These are phyloP conservation scores for Drymonia ruficornis DNA, from an alignment of 2,888 invertebrate genomes.

Conservation along the genomic window DNA sequence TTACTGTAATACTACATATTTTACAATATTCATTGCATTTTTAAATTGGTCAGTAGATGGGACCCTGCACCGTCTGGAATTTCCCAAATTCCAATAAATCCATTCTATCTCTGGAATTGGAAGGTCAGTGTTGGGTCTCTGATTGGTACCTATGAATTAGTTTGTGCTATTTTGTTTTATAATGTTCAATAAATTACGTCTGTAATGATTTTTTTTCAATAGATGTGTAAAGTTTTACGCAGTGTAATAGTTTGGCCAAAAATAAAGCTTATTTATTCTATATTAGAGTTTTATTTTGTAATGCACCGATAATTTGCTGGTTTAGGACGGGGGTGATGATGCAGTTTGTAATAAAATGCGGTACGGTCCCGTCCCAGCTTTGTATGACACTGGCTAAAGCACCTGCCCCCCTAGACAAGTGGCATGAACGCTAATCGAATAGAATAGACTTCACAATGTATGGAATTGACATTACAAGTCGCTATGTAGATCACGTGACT, in stretches of 20 bases:
- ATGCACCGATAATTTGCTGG: too few relatives aligned
- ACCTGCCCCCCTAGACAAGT: too few relatives aligned
- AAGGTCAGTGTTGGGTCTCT: slow-evolving; percentile 17
- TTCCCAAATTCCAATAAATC: slow-evolving; percentile 2
- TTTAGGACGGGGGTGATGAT: too few relatives aligned
- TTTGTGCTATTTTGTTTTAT: slow-evolving; percentile 35
- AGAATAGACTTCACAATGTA: too few relatives aligned
- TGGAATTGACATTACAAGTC: too few relatives aligned
- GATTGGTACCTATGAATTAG: slow-evolving; percentile 16
- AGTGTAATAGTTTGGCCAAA: slow-evolving; percentile 83
- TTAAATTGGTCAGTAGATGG: slow-evolving; percentile 19
- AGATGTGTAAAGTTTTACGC: slow-evolving; percentile 67
- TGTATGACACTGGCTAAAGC: too few relatives aligned
- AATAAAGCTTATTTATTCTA: slow-evolving; percentile 84
- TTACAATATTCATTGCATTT: slow-evolving; percentile 31
- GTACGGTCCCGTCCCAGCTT: too few relatives aligned
- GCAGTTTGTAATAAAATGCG: too few relatives aligned
- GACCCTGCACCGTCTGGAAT: slow-evolving; percentile 17
- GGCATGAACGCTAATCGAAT: too few relatives aligned
- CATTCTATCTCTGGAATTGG: slow-evolving; percentile 6
- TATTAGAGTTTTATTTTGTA: slow-evolving; percentile 34
- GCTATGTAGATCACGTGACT: too few relatives aligned
- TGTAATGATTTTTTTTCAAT: slow-evolving; percentile 58
- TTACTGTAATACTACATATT: slow-evolving; percentile 29
- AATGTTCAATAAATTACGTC: slow-evolving; percentile 48